phyloP scores from a whole-genome alignment of 2,797 vertebrate species.

The Pelochelys cantorii region DNA sequence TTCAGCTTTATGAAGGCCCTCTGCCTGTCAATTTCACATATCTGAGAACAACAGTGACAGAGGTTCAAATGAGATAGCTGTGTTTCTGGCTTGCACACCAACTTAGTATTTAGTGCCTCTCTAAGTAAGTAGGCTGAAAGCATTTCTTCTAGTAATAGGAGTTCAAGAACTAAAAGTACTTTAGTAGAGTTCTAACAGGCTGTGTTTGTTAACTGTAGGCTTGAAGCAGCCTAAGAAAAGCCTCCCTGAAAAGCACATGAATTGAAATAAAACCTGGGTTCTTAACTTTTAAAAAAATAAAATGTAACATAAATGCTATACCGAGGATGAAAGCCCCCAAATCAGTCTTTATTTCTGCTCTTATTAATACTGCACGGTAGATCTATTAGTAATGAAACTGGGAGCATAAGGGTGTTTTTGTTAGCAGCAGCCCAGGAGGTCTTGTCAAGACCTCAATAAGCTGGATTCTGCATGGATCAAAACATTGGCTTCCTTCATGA shows the following conservation, averaged over 20 bases:
- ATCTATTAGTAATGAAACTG: neutral
- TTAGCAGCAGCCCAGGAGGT: neutral
- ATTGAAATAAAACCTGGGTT: neutral
- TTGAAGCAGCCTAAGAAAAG: neutral
- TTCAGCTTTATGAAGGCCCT: neutral
- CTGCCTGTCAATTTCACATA: neutral
- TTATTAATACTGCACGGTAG: neutral
- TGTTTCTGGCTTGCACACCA: slow-evolving; percentile 1
- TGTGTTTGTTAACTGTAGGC: neutral
- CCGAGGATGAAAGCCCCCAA: rapidly evolving
- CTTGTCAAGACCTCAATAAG: neutral
- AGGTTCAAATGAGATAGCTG: slow-evolving; percentile 19
- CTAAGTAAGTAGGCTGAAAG: neutral
- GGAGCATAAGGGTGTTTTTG: neutral
- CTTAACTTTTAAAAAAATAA: neutral
- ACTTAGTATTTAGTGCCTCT: slow-evolving; percentile 8
- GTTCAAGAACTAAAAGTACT: slow-evolving; percentile 14
- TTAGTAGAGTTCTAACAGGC: neutral
- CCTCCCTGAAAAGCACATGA: rapidly evolving
- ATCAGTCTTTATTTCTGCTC: neutral
- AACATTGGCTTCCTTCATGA: neutral
- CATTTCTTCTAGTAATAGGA: slow-evolving; percentile 3
- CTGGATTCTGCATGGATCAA: rapidly evolving
- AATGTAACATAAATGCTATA: neutral
- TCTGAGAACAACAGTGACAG: neutral